phyloP scores from a whole-genome alignment of 2,797 vertebrate genomes.

The Acipenser ruthenus region DNA sequence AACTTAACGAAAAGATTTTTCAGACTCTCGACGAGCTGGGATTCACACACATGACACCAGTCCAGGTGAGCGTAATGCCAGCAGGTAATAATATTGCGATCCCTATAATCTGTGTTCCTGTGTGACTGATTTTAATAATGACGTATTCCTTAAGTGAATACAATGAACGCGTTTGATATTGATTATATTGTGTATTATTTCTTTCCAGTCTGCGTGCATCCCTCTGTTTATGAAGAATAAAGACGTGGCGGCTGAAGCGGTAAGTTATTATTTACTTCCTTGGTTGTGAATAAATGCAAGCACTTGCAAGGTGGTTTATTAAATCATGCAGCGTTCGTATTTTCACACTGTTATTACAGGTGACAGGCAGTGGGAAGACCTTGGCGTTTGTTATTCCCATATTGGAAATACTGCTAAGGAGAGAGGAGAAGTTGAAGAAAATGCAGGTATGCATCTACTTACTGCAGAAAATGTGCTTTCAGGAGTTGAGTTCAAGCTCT shows the following conservation, averaged over 20 bases:
- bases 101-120: too few species aligned
- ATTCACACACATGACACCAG: constrained; percentile 86
- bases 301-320: not conserved
- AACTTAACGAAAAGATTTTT: constrained; percentile 62
- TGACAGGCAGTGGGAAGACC: constrained; percentile 94
- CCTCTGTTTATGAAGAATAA: constrained; percentile 93
- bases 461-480: not conserved
- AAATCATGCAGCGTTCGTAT: not conserved
- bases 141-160: not conserved
- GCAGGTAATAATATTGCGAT: too few species aligned
- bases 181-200: not conserved
- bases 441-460: constrained; percentile 64
- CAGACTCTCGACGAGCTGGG: constrained; percentile 61
- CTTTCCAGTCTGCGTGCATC: constrained; percentile 76
- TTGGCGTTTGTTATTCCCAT: constrained; percentile 90
- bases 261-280: constrained; percentile 49
- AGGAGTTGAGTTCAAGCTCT: not conserved
- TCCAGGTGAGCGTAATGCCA: constrained; percentile 66
- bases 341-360: constrained; percentile 45
- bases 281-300: not conserved
- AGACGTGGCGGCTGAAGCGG: constrained; percentile 90
- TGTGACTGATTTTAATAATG: too few species aligned
- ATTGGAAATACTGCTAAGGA: constrained; percentile 78
- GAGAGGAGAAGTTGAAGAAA: constrained; percentile 85
- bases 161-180: not conserved